These are phyloP conservation scores for Andrena marginata DNA, from an alignment of 2,888 invertebrate genomes.

Conservation along the genomic window DNA sequence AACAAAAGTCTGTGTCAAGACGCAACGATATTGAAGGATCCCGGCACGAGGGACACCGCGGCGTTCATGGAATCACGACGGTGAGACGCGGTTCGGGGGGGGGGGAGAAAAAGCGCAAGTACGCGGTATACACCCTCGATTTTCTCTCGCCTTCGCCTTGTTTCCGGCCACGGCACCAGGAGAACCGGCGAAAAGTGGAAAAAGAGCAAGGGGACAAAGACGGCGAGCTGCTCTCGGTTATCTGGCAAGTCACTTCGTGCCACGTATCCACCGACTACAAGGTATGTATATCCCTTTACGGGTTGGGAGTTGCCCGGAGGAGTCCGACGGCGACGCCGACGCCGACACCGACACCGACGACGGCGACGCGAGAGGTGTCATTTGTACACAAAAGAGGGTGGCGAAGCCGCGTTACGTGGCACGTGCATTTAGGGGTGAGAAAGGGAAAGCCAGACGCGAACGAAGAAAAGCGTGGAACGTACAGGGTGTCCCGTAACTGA, in stretches of 20 bases:
- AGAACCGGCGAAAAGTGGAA: conserved; percentile 10
- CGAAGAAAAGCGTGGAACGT: conserved; percentile 40
- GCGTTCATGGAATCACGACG: neutral
- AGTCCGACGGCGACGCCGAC: conserved; percentile 29
- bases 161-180: neutral
- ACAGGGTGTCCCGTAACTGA: neutral
- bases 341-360: neutral
- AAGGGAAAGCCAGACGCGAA: conserved; percentile 36
- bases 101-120: neutral
- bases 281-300: conserved; percentile 59
- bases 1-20: neutral
- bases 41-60: neutral
- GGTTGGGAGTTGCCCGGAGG: conserved; percentile 51
- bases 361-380: conserved; percentile 61
- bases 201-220: neutral
- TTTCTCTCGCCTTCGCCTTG: neutral
- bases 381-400: conserved; percentile 65
- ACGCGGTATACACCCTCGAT: neutral
- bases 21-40: neutral
- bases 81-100: neutral
- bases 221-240: conserved; percentile 30
- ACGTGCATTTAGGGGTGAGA: conserved; percentile 43
- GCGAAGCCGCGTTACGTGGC: conserved; percentile 47
- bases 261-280: conserved; percentile 51
- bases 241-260: conserved; percentile 47